Percentiles rank a stretch among this genome's conserved stretches.
Evolutionary conservation across 1,140 invertebrate species (phyloP).

Genomic region (Aphelenchoides fujianensis): DNA sequence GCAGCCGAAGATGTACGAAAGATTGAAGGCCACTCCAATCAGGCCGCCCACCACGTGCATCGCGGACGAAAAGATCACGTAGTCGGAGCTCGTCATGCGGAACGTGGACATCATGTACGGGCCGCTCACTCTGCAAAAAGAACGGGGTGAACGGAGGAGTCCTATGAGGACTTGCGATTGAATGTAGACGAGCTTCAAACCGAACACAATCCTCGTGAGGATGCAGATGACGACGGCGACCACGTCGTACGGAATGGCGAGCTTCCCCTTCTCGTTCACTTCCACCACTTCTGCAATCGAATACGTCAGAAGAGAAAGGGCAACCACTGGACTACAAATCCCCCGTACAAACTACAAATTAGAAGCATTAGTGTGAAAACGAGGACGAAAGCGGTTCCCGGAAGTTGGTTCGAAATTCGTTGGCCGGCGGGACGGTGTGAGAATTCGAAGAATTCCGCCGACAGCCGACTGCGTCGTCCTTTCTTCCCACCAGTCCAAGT

Average conservation of each 20-base stretch:
- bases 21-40: slow-evolving; percentile 18
- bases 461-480: too few species aligned
- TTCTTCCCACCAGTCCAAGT: too few species aligned
- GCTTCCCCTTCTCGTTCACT: neutral
- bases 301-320: too few species aligned
- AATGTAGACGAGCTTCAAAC: neutral
- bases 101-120: slow-evolving; percentile 30
- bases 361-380: too few species aligned
- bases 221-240: slow-evolving; percentile 26
- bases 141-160: neutral
- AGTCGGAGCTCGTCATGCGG: slow-evolving; percentile 21
- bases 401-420: too few species aligned
- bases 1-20: slow-evolving; percentile 7
- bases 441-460: too few species aligned
- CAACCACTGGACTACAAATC: too few species aligned
- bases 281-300: neutral
- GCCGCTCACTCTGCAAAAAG: slow-evolving; percentile 6
- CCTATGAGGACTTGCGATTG: slow-evolving; percentile 21
- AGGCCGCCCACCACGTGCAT: slow-evolving; percentile 8
- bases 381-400: too few species aligned
- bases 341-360: too few species aligned
- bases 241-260: slow-evolving; percentile 9
- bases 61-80: slow-evolving; percentile 22
- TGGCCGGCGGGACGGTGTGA: too few species aligned
- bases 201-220: slow-evolving; percentile 19